Conservation (phyloP, 1,140 invertebrate species). For the Chelonus insularis region DNA sequence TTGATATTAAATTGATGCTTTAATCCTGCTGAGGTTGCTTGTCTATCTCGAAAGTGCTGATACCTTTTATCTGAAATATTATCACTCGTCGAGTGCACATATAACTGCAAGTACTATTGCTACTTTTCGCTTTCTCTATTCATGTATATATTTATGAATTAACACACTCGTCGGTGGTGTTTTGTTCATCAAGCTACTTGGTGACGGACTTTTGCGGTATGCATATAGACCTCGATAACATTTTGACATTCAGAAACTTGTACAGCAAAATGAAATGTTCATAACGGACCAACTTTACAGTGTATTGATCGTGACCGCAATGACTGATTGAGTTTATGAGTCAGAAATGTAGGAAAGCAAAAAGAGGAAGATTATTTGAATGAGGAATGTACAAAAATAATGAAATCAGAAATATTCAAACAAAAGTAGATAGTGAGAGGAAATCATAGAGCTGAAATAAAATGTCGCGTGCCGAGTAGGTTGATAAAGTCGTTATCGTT, state of each 20-base stretch:
- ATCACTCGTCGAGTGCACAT: not conserved
- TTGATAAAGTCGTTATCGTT: constrained; percentile 28
- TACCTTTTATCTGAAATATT: constrained; percentile 6
- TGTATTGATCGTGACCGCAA: constrained; percentile 10
- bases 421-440: not conserved
- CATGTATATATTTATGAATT: no score
- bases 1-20: constrained; percentile 5
- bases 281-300: constrained; percentile 7
- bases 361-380: no score
- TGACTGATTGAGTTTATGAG: not conserved
- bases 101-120: not conserved
- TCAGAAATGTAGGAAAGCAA: no score
- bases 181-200: no score
- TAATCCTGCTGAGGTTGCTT: constrained; percentile 12
- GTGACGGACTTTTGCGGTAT: constrained; percentile 1
- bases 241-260: constrained; percentile 11
- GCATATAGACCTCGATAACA: not conserved
- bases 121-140: not conserved
- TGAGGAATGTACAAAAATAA: no score
- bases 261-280: constrained; percentile 11
- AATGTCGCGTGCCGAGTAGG: constrained; percentile 22
- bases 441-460: constrained; percentile 23
- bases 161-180: not conserved
- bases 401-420: constrained; percentile 1
- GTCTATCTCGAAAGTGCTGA: not conserved